phyloP scores from a whole-genome alignment of 1,140 invertebrate genomes.

The Macrobrachium rosenbergii region DNA sequence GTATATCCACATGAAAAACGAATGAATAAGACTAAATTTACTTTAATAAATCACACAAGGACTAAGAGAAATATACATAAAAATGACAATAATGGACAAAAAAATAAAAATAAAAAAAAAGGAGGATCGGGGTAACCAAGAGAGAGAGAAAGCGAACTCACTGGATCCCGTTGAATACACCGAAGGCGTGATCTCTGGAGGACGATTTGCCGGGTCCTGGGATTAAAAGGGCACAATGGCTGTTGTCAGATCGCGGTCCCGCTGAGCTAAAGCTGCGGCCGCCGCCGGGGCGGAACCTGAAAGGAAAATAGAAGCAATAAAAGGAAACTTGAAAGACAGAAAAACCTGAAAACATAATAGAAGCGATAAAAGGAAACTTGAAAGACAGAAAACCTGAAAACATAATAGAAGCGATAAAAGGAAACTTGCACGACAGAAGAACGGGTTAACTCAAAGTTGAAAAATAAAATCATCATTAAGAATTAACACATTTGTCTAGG shows the following conservation, averaged over 20 bases:
- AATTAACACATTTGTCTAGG: not conserved
- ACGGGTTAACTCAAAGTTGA: no score
- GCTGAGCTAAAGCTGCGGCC: slow-evolving; percentile 30
- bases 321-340: not conserved
- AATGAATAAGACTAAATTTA: no score
- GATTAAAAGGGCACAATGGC: slow-evolving; percentile 67
- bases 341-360: not conserved
- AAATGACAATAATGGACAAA: no score
- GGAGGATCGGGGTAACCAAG: not conserved
- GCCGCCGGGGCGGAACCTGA: slow-evolving; percentile 29
- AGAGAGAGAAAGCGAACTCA: slow-evolving; percentile 41
- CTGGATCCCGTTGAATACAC: slow-evolving; percentile 64
- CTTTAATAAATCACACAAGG: no score
- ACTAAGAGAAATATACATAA: no score
- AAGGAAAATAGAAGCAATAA: not conserved
- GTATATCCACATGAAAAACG: no score
- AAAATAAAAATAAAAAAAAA: not conserved
- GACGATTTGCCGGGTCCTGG: slow-evolving; percentile 67
- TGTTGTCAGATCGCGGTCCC: slow-evolving; percentile 37
- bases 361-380: not conserved
- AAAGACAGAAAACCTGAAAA: not conserved
- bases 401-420: no score
- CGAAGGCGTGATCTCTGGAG: slow-evolving; percentile 60
- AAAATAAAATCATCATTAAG: no score
- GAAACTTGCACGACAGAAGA: no score